Percentiles rank a stretch among this genome's conserved stretches.
These are phyloP conservation scores for Crepidodera aurea DNA, from an alignment of 2,888 invertebrate species.

Conservation along the genomic window DNA sequence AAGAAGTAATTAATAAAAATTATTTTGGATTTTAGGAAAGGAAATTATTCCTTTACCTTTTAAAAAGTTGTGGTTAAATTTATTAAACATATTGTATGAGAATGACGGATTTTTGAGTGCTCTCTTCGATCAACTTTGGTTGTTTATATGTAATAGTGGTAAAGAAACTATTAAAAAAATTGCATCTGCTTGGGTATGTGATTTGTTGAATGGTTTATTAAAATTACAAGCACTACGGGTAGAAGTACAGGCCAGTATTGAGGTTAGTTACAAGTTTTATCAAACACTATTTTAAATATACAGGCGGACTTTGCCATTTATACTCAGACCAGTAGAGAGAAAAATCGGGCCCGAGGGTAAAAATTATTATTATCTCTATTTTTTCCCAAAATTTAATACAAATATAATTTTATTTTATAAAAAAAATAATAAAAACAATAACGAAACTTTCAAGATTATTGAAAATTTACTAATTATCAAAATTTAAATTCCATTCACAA, in stretches of 20 bases:
- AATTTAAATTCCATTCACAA: no score
- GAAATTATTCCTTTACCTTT: slow-evolving; percentile 51
- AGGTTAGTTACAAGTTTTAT: slow-evolving; percentile 20
- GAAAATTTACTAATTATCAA: no score
- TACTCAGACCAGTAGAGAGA: no score
- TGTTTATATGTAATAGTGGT: slow-evolving; percentile 39
- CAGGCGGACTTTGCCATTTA: no score
- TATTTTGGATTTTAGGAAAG: slow-evolving; percentile 33
- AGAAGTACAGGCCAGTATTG: slow-evolving; percentile 28
- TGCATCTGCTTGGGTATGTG: slow-evolving; percentile 52
- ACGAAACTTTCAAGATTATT: no score
- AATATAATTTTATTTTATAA: no score
- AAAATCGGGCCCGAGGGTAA: no score
- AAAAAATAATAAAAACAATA: no score
- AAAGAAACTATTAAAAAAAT: slow-evolving; percentile 39
- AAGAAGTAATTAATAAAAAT: slow-evolving; percentile 25
- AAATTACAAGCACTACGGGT: slow-evolving; percentile 38
- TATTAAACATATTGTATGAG: slow-evolving; percentile 60
- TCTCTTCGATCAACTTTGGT: slow-evolving; percentile 54
- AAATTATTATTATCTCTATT: no score
- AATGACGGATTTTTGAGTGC: slow-evolving; percentile 62
- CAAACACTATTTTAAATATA: neutral
- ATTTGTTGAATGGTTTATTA: slow-evolving; percentile 47
- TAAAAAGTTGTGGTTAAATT: slow-evolving; percentile 62
- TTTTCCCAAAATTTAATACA: no score